phyloP scores from a whole-genome alignment of 2,888 invertebrate species.

The Shargacucullia verbasci region DNA sequence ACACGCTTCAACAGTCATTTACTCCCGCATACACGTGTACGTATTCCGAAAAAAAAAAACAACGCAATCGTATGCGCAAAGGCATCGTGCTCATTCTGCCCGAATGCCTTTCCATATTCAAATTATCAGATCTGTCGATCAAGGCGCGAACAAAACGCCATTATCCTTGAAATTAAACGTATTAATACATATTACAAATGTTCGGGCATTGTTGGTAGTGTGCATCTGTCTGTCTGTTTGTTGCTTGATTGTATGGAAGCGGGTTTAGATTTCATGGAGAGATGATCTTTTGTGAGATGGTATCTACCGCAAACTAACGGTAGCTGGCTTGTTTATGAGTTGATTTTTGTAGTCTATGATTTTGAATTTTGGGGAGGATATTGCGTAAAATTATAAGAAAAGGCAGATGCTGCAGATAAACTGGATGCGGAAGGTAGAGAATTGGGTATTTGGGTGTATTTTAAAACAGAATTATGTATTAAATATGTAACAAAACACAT shows the following conservation, averaged over 20 bases:
- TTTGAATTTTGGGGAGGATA: no score
- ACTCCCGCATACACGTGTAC: constrained; percentile 30
- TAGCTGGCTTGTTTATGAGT: constrained; percentile 17
- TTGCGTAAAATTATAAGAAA: no score
- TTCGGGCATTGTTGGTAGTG: constrained; percentile 74
- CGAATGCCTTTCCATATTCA: constrained; percentile 84
- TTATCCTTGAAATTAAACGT: constrained; percentile 76
- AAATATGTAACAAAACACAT: no score
- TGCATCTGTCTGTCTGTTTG: constrained; percentile 77
- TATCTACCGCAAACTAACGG: constrained; percentile 55
- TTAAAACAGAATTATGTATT: no score
- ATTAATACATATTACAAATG: constrained; percentile 75
- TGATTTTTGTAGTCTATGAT: constrained; percentile 1
- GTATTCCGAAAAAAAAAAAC: constrained; percentile 29
- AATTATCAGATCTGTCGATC: constrained; percentile 87
- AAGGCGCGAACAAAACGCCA: constrained; percentile 76
- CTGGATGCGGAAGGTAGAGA: no score
- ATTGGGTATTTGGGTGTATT: no score
- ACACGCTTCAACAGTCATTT: constrained; percentile 24
- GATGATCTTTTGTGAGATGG: constrained; percentile 63
- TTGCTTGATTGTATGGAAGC: constrained; percentile 76
- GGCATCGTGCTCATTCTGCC: constrained; percentile 64
- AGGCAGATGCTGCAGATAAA: no score
- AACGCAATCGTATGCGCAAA: constrained; percentile 61
- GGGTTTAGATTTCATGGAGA: constrained; percentile 80